Base-by-base conservation (phyloP, 2,797 vertebrate species). In the Melanogrammus aeglefinus region DNA sequence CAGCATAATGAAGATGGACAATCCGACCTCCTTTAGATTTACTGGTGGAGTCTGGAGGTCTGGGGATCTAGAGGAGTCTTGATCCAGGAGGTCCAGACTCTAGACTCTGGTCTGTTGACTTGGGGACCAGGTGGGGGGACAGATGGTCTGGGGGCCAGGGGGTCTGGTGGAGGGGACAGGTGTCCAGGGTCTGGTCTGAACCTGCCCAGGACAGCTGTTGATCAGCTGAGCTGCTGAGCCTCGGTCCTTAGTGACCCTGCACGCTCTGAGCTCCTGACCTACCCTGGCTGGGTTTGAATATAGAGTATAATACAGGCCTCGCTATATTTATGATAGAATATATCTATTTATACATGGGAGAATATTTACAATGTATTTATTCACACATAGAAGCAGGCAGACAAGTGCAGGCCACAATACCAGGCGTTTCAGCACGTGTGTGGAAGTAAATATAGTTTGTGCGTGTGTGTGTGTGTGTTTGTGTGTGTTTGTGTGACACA, bases 261-360 rank as follows among this genome's bases (percentile, higher is more conserved):
- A 90, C 86, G 77, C 4, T 88, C 90, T 86, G 83, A 86, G 86
- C 88, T 83, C 82, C 86, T 87, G 91, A 93, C 84, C 77, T 87
- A 81, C 88, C 18, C 75, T 73, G 88, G 88, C 72, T 36, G 44
- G 4, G 29, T 76, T 72, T 85, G 87, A 89, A 93, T 90, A 93
- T 91, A 92, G 86, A 78, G 4, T 12, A 57, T 57, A 21, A 57
- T 57, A 8, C 21, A 21, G 51, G 18, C 51, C 51, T n/a, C 1
- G 21, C 51, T 57, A n/a, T 57, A 57, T 57, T 57, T 13, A 41
- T 41, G 1, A 41, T 41, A 47, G 0, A 47, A 47, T 18, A 47
- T 47, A 47, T 57, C 18, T 57, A 57, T 57, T 57, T 57, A 18
- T 5, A n/a, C 4, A 57, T 21, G 4, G 47, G 14, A 47, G 10